Base-by-base conservation (phyloP, 2,888 invertebrate genomes). In the Laspeyria flexula region DNA sequence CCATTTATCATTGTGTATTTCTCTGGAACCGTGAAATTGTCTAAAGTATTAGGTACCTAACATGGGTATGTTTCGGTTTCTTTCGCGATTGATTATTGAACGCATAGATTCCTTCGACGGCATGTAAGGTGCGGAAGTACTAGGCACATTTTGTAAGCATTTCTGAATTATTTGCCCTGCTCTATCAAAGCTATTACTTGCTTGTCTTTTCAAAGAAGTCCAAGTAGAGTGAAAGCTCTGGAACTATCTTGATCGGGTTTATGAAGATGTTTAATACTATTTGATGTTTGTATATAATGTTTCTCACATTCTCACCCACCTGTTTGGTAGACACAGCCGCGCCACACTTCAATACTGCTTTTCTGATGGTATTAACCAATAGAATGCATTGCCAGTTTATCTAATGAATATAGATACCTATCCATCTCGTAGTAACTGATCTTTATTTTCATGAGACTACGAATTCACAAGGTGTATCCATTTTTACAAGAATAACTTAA, bases 1-100 rank as follows among this genome's bases (percentile, higher is more conserved):
- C n/a, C n/a, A n/a, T n/a, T n/a, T n/a, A n/a, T n/a, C n/a, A n/a
- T n/a, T n/a, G n/a, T n/a, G n/a, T n/a, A n/a, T n/a, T n/a, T n/a
- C n/a, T n/a, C n/a, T n/a, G n/a, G n/a, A n/a, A n/a, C n/a, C n/a
- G n/a, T n/a, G n/a, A n/a, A n/a, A n/a, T n/a, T n/a, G n/a, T n/a
- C n/a, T n/a, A n/a, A n/a, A n/a, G n/a, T n/a, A n/a, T n/a, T n/a
- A n/a, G n/a, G n/a, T n/a, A n/a, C n/a, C n/a, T n/a, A n/a, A 23
- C 23, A 6, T 41, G 30, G 41, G 39, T 27, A 34, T 18, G n/a
- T 37, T 35, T 37, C 37, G 5, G 3, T 18, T 16, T 5, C 37
- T 29, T 42, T 48, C 30, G 35, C 48, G 15, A 18, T 48, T 35
- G 11, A 40, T 41, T 5, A 47, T 13, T n/a, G n/a, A n/a, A n/a